Conservation (phyloP, 2,113 vertebrate genomes). For the Lampris incognitus region DNA sequence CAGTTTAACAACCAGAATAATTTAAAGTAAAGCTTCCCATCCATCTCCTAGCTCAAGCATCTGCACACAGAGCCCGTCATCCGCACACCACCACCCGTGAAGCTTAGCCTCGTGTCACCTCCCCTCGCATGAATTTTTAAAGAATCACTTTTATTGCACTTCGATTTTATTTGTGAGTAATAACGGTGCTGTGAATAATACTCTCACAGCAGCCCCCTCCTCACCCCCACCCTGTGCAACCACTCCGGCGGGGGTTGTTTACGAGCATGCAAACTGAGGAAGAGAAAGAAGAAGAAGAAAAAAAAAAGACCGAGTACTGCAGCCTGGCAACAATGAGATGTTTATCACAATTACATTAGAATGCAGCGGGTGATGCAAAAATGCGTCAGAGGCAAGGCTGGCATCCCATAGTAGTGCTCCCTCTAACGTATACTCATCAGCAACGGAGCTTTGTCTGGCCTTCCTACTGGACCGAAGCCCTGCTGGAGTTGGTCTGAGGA, state of each 20-base stretch:
- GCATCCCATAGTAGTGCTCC: slow-evolving; percentile 17
- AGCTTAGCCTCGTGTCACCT: slow-evolving; percentile 18
- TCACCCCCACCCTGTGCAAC: slow-evolving; percentile 27
- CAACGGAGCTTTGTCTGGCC: too few relatives aligned
- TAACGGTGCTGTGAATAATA: slow-evolving; percentile 55
- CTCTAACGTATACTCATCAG: background rate
- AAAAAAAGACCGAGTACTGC: too few relatives aligned
- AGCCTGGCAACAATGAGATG: slow-evolving; percentile 4
- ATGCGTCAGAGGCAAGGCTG: slow-evolving; percentile 22
- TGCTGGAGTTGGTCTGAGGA: too few relatives aligned
- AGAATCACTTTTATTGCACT: slow-evolving; percentile 64
- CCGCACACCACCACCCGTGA: slow-evolving; percentile 33
- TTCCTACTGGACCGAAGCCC: too few relatives aligned
- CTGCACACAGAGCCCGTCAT: slow-evolving; percentile 1
- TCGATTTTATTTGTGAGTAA: slow-evolving; percentile 68
- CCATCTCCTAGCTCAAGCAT: background rate
- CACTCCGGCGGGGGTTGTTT: slow-evolving; percentile 47
- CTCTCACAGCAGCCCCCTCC: background rate
- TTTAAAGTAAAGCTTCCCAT: slow-evolving; percentile 43
- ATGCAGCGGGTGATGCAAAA: slow-evolving; percentile 12
- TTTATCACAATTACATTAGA: slow-evolving; percentile 52
- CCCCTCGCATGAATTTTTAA: slow-evolving; percentile 66
- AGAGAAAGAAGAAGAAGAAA: too few relatives aligned
- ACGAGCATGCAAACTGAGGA: slow-evolving; percentile 31
- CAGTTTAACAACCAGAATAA: slow-evolving; percentile 65